Evolutionary conservation across 2,113 vertebrate species (phyloP).

Genomic region (Zosterops japonicus): DNA sequence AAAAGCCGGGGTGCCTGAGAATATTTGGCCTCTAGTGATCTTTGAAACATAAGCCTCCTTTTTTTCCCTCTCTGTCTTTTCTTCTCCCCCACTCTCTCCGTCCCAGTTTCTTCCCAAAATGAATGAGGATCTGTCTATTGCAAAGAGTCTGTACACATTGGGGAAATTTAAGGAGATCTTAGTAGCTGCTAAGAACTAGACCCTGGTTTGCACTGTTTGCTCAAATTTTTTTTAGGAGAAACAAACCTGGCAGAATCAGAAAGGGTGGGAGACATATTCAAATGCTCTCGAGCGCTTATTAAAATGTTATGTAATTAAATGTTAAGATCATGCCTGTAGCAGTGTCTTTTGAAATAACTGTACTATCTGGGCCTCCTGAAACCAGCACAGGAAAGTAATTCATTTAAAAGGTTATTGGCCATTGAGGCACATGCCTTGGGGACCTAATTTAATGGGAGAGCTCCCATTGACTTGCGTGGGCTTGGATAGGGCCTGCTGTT

Average conservation of each 20-base stretch:
- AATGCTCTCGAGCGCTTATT: not conserved
- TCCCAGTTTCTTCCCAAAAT: conserved; percentile 25
- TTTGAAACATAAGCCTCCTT: conserved; percentile 41
- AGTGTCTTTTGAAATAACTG: conserved; percentile 40
- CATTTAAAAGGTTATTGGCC: conserved; percentile 21
- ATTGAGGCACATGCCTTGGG: not conserved
- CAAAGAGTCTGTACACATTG: not conserved
- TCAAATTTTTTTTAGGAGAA: not conserved
- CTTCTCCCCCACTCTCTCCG: conserved; percentile 1
- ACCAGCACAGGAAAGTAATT: not conserved
- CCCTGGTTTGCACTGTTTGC: not conserved
- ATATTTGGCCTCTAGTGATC: conserved; percentile 58
- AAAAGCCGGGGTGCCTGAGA: conserved; percentile 39
- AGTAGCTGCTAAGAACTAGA: not conserved
- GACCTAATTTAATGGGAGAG: conserved; percentile 21
- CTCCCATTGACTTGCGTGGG: conserved; percentile 5
- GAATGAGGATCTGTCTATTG: conserved; percentile 19
- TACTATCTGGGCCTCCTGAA: not conserved
- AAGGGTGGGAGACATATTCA: conserved; percentile 17
- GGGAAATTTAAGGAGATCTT: conserved; percentile 19
- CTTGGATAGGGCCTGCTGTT: not conserved
- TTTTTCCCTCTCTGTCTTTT: conserved; percentile 1
- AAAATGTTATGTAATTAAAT: conserved; percentile 59
- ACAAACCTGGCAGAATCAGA: conserved; percentile 15
- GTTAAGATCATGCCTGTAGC: conserved; percentile 48